Evolutionary conservation across 2,113 vertebrate genomes (phyloP).

Genomic region (Dolichotis patagonum): DNA sequence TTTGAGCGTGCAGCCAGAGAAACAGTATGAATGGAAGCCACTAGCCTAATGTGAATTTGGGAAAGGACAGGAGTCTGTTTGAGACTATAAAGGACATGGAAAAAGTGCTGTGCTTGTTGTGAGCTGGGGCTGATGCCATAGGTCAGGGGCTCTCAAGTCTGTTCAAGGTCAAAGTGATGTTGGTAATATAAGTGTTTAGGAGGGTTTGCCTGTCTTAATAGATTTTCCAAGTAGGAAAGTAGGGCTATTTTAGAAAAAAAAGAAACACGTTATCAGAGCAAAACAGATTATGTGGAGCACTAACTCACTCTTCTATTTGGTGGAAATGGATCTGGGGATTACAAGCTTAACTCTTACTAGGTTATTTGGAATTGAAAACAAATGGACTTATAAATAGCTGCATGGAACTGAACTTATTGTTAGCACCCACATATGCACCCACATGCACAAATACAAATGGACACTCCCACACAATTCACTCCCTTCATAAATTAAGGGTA

Average conservation of each 20-base stretch:
- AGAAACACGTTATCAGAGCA: neutral
- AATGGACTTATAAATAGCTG: neutral
- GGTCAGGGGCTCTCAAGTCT: neutral
- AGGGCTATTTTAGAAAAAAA: constrained; percentile 21
- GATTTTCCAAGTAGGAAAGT: constrained; percentile 23
- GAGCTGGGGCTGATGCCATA: neutral
- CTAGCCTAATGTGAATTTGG: neutral
- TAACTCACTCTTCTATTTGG: neutral
- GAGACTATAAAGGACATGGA: neutral
- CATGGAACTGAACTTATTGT: constrained; percentile 12
- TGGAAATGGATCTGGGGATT: constrained; percentile 38
- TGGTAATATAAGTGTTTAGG: neutral
- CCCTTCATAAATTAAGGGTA: neutral
- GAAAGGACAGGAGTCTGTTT: neutral
- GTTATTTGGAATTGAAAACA: constrained; percentile 37
- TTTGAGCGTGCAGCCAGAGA: neutral
- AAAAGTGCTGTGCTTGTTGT: neutral
- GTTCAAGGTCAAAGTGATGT: neutral
- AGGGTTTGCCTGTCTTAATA: neutral
- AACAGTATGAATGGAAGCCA: neutral
- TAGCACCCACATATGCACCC: neutral
- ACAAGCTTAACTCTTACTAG: neutral
- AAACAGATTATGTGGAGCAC: neutral
- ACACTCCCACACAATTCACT: accelerated
- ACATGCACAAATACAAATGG: neutral